These are phyloP conservation scores for Terrapene triunguis DNA, from an alignment of 2,113 vertebrate genomes.

Conservation along the genomic window DNA sequence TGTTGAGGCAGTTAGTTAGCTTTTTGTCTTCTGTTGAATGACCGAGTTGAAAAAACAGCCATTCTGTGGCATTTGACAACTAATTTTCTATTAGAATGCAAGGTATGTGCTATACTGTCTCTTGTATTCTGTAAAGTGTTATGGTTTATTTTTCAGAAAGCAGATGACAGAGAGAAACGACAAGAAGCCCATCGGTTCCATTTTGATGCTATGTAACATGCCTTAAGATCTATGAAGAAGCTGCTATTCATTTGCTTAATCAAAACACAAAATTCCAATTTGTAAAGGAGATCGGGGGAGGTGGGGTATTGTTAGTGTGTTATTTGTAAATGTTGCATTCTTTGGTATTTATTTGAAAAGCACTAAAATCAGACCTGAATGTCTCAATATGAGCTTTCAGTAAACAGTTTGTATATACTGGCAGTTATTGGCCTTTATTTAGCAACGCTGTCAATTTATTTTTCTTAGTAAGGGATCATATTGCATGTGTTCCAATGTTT, in stretches of 20 bases:
- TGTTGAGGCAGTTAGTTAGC: slow-evolving; percentile 16
- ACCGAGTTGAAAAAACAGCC: slow-evolving; percentile 5
- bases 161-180: slow-evolving; percentile 96
- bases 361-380: slow-evolving; percentile 65
- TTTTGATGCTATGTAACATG: slow-evolving; percentile 97
- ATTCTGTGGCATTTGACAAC: slow-evolving; percentile 16
- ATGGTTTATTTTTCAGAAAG: slow-evolving; percentile 90
- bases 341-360: slow-evolving; percentile 79
- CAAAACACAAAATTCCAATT: slow-evolving; percentile 49
- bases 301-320: slow-evolving; percentile 43
- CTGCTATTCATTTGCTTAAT: slow-evolving; percentile 53
- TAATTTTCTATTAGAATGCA: slow-evolving; percentile 11
- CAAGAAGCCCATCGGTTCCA: slow-evolving; percentile 99
- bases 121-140: not conserved
- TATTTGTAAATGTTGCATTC: slow-evolving; percentile 80
- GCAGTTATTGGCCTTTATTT: slow-evolving; percentile 56
- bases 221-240: slow-evolving; percentile 61
- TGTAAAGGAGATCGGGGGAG: slow-evolving; percentile 19
- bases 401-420: slow-evolving; percentile 67
- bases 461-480: slow-evolving; percentile 53
- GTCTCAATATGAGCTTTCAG: slow-evolving; percentile 58
- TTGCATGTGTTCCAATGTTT: slow-evolving; percentile 65
- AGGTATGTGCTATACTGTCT: too few species aligned
- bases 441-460: slow-evolving; percentile 61
- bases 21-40: slow-evolving; percentile 46